Conservation (phyloP, 2,888 invertebrate genomes). For the Melangyna quadrimaculata region DNA sequence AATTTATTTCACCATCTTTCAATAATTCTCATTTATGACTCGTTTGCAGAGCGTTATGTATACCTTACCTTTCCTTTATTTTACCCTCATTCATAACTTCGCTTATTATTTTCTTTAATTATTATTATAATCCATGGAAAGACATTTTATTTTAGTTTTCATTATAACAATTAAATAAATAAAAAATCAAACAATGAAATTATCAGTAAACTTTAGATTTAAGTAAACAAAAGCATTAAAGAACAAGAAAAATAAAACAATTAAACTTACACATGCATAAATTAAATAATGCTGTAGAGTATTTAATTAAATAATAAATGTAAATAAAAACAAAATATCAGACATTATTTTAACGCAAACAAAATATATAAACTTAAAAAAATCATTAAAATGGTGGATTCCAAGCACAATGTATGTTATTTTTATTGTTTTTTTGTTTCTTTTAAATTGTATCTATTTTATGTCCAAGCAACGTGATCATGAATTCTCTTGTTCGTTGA, state of each 20-base stretch:
- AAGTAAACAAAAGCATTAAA: conserved; percentile 60
- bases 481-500: background rate
- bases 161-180: conserved; percentile 11
- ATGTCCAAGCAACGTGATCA: conserved; percentile 35
- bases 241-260: conserved; percentile 36
- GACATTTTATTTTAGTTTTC: conserved; percentile 53
- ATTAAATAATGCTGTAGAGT: conserved; percentile 49
- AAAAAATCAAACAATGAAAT: conserved; percentile 63
- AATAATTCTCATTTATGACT: conserved; percentile 22
- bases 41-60: background rate
- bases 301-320: conserved; percentile 39
- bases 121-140: conserved; percentile 54
- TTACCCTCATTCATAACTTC: conserved; percentile 21
- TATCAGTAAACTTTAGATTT: conserved; percentile 59
- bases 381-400: conserved; percentile 38
- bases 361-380: conserved; percentile 21
- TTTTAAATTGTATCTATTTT: background rate
- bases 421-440: conserved; percentile 24
- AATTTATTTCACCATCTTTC: conserved; percentile 38
- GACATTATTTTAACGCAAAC: conserved; percentile 24
- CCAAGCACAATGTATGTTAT: conserved; percentile 59
- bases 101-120: conserved; percentile 18
- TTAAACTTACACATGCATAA: conserved; percentile 35
- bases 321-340: conserved; percentile 52
- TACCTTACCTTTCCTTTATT: conserved; percentile 33